Conservation (phyloP, 2,113 vertebrate species). For the Centropristis striata region DNA sequence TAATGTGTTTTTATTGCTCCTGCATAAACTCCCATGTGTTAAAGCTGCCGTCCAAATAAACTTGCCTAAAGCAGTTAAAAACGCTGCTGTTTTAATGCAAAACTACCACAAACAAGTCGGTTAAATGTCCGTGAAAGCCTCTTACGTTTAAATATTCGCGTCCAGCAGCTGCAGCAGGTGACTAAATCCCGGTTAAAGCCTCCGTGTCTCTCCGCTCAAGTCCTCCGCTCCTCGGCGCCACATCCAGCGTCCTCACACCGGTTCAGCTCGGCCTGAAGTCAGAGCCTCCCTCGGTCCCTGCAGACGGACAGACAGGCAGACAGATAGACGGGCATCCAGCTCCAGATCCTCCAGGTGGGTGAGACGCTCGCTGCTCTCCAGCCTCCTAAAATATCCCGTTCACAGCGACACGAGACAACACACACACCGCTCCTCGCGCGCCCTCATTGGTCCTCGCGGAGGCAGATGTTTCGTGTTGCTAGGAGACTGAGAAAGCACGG, state of each 20-base stretch:
- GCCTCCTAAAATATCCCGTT: constrained; percentile 79
- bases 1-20: not conserved
- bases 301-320: not conserved
- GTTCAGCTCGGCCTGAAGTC: constrained; percentile 37
- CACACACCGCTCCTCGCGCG: constrained; percentile 79
- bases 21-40: too few relatives aligned
- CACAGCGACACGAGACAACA: constrained; percentile 64
- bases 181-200: constrained; percentile 7
- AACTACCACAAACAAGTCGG: not conserved
- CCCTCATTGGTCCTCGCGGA: constrained; percentile 91
- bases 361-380: constrained; percentile 47
- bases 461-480: constrained; percentile 94
- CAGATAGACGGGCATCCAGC: not conserved
- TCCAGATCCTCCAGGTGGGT: constrained; percentile 33
- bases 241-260: constrained; percentile 49
- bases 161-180: constrained; percentile 22
- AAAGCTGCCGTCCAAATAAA: not conserved
- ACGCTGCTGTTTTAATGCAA: not conserved
- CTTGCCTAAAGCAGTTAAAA: not conserved
- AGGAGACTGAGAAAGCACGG: constrained; percentile 89
- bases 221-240: constrained; percentile 31
- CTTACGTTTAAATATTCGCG: constrained; percentile 28
- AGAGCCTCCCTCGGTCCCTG: constrained; percentile 6
- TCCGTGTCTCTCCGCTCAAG: not conserved
- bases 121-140: not conserved